These are phyloP conservation scores for Scophthalmus maximus DNA, from an alignment of 2,113 vertebrate genomes.

Conservation along the genomic window DNA sequence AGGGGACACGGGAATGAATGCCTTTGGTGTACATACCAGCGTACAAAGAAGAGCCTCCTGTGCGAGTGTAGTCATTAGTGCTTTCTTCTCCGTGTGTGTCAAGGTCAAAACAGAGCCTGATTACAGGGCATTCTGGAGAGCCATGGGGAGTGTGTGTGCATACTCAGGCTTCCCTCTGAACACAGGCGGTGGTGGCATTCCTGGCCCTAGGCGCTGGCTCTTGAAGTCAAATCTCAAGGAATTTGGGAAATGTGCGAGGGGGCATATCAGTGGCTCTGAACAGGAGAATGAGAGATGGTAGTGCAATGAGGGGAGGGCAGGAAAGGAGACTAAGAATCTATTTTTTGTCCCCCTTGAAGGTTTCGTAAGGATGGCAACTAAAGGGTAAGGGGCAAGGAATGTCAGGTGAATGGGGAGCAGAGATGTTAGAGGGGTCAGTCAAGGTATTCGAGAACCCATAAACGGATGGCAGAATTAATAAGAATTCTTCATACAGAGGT, in stretches of 20 bases:
- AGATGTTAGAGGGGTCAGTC: not conserved
- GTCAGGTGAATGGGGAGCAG: slow-evolving; percentile 7
- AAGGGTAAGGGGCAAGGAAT: not conserved
- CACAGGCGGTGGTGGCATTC: slow-evolving; percentile 74
- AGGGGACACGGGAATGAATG: slow-evolving; percentile 55
- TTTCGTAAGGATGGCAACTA: slow-evolving; percentile 38
- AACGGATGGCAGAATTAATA: not conserved
- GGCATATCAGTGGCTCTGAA: slow-evolving; percentile 70
- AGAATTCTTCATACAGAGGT: not conserved
- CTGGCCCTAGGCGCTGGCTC: slow-evolving; percentile 77
- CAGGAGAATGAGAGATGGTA: slow-evolving; percentile 61
- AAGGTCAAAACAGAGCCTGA: slow-evolving; percentile 81
- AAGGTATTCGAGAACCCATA: not conserved
- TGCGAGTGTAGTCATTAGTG: slow-evolving; percentile 73
- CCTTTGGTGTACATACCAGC: slow-evolving; percentile 72
- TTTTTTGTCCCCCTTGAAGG: slow-evolving; percentile 56
- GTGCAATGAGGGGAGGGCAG: slow-evolving; percentile 38
- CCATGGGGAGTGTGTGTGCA: slow-evolving; percentile 54
- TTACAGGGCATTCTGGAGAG: slow-evolving; percentile 76
- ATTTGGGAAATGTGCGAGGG: slow-evolving; percentile 79
- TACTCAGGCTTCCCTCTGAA: slow-evolving; percentile 74
- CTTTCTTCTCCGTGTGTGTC: slow-evolving; percentile 80
- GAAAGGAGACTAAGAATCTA: not conserved
- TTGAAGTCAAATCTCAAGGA: slow-evolving; percentile 81
- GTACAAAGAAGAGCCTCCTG: slow-evolving; percentile 72